Percentiles rank a stretch among this genome's conserved stretches.
phyloP scores from a whole-genome alignment of 1,140 invertebrate species.

The Ditylenchus dipsaci region DNA sequence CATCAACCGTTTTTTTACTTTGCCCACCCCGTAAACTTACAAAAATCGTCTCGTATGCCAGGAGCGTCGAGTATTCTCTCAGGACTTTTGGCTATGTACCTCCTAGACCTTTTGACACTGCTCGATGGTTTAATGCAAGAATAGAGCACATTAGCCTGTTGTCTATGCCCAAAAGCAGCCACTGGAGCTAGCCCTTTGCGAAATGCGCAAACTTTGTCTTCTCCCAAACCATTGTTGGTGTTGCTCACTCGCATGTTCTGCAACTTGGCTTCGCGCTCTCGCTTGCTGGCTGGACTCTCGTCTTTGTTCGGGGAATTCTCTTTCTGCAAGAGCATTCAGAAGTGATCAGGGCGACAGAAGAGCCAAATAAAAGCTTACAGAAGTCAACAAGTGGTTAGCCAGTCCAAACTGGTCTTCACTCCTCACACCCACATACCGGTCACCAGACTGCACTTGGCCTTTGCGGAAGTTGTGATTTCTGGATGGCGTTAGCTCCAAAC shows the following conservation, averaged over 20 bases:
- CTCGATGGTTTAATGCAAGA: constrained; percentile 7
- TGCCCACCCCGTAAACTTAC: constrained; percentile 7
- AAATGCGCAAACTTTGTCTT: constrained; percentile 23
- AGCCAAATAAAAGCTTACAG: not conserved
- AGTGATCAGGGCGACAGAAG: not conserved
- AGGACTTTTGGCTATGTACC: constrained; percentile 61
- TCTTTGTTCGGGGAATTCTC: not conserved
- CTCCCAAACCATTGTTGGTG: constrained; percentile 12
- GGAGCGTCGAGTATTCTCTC: constrained; percentile 96
- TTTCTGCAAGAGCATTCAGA: not conserved
- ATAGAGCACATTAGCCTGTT: constrained; percentile 14
- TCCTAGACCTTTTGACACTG: constrained; percentile 11
- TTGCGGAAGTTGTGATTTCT: constrained; percentile 25
- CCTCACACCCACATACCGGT: constrained; percentile 33
- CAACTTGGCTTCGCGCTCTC: constrained; percentile 20
- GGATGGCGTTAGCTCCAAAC: constrained; percentile 17
- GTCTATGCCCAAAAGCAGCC: not conserved
- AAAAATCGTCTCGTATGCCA: constrained; percentile 95
- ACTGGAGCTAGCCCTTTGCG: constrained; percentile 11
- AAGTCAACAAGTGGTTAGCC: constrained; percentile 35
- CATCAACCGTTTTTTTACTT: not conserved
- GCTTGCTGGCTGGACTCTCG: constrained; percentile 25
- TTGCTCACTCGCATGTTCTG: constrained; percentile 24
- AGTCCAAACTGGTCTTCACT: constrained; percentile 35
- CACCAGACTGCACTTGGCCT: constrained; percentile 24